A percentile compares a stretch with the other conserved stretches of the same genome.
Conservation (phyloP, 2,797 vertebrate species). For the Schizopygopsis pylzovi region DNA sequence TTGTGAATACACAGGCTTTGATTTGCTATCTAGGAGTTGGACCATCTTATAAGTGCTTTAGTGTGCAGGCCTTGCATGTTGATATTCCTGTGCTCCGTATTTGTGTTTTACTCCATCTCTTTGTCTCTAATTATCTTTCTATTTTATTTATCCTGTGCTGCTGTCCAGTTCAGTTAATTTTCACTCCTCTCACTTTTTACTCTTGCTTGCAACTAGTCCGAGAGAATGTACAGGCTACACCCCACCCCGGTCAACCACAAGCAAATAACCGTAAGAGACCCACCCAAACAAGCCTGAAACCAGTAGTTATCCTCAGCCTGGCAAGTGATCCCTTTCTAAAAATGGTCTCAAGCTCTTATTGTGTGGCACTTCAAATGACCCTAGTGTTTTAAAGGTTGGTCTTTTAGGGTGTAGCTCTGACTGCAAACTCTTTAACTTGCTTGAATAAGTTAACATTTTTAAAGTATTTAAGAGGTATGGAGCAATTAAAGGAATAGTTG, state of each 20-base stretch:
- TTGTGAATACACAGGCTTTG: slow-evolving; percentile 40
- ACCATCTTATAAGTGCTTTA: slow-evolving; percentile 17
- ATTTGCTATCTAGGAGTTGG: not conserved
- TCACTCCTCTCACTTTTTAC: slow-evolving; percentile 30
- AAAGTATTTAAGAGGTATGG: not conserved
- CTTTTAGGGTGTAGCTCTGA: not conserved
- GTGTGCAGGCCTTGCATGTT: not conserved
- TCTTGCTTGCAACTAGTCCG: slow-evolving; percentile 52
- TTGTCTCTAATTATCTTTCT: not conserved
- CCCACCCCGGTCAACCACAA: slow-evolving; percentile 70
- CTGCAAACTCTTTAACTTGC: not conserved
- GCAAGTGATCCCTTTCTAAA: slow-evolving; percentile 75
- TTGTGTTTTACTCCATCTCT: not conserved
- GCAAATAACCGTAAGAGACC: slow-evolving; percentile 72
- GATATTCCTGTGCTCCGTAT: not conserved
- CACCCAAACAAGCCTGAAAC: slow-evolving; percentile 77
- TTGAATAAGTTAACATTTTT: not conserved
- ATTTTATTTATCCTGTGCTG: not conserved
- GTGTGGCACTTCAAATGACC: slow-evolving; percentile 23
- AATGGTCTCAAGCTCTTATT: slow-evolving; percentile 55
- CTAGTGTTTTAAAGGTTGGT: slow-evolving; percentile 6
- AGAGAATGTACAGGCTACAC: slow-evolving; percentile 68
- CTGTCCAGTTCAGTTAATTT: slow-evolving; percentile 37
- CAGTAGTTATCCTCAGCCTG: slow-evolving; percentile 68
- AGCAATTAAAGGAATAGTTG: not conserved